Base-by-base conservation (phyloP, 2,797 vertebrate genomes). In the Remorina albescens region DNA sequence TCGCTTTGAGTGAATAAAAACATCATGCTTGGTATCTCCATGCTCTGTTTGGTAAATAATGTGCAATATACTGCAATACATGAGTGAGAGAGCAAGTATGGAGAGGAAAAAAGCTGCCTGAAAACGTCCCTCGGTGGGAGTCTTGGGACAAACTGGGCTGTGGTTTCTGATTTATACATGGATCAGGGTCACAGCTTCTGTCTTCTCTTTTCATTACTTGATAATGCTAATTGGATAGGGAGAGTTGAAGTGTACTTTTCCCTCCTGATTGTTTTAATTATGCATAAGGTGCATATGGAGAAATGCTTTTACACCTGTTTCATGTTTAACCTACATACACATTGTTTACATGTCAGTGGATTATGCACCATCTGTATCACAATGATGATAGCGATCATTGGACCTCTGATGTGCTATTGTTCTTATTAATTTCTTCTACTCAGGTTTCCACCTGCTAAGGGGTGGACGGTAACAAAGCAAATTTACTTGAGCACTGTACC, bases 1-100 rank as follows among this genome's bases (percentile, higher is more conserved):
- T 95, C 83, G 91, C 90, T 91, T 85, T 90, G 86, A 93, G 91
- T 93, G 92, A 94, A 93, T 94, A 93, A 94, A 94, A 90, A 93
- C 91, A 90, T 93, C 89, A 90, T 75, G 67, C 70, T 75, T 77
- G 80, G 88, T 87, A 84, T 91, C 81, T 90, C 87, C 67, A 81
- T 83, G 83, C 23, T 4, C 80, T 80, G 76, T 84, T 85, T 78
- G 73, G 89, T 89, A 91, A 92, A 91, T 91, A 86, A 83, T 70
- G 69, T 74, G 76, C 67, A 64, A 67, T 77, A 70, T 68, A 77
- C 36, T 56, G 70, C 47, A 73, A 73, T 26, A 67, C 55, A 57
- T 3, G 54, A 44, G 34, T 23, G 8, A 47, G 47, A 60, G 9
- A 67, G 18, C 46, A 39, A 18, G 55, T 47, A 32, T 42, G 13